Conservation (phyloP, 2,797 vertebrate species). For the Crax fasciolata region DNA sequence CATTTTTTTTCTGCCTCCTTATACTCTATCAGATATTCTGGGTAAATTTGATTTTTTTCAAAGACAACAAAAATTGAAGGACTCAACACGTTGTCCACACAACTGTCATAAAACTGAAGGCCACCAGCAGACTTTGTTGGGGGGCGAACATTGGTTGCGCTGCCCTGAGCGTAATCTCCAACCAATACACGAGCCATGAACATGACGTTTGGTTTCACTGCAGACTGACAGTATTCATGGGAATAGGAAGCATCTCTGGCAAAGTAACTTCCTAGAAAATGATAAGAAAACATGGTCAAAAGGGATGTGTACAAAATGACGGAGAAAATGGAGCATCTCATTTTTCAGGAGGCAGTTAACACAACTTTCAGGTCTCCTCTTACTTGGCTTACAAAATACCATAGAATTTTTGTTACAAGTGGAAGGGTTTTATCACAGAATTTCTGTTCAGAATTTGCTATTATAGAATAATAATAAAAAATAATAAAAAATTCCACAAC, state of each 20-base stretch:
- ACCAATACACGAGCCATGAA: constrained; percentile 81
- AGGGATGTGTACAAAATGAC: not conserved
- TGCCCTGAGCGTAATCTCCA: constrained; percentile 68
- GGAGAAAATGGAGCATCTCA: not conserved
- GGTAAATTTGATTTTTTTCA: constrained; percentile 93
- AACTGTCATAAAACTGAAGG: constrained; percentile 86
- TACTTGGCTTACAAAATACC: not conserved
- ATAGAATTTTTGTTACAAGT: not conserved
- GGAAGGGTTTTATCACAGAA: not conserved
- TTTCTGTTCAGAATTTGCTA: not conserved
- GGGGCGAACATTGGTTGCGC: not conserved
- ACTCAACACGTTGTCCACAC: constrained; percentile 81
- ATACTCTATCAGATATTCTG: constrained; percentile 90
- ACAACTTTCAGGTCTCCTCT: not conserved
- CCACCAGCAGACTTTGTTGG: fast-evolving
- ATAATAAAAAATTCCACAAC: not conserved
- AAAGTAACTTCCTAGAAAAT: constrained; percentile 82
- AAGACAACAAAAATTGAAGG: constrained; percentile 92
- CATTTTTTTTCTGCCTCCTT: constrained; percentile 31
- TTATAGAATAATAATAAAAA: not conserved
- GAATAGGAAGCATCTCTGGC: constrained; percentile 79
- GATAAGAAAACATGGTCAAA: fast-evolving
- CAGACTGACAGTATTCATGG: constrained; percentile 33
- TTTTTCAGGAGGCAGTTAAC: not conserved
- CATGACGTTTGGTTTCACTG: constrained; percentile 38